Evolutionary conservation across 2,797 vertebrate genomes (phyloP).

Genomic region (Melanitta fusca): DNA sequence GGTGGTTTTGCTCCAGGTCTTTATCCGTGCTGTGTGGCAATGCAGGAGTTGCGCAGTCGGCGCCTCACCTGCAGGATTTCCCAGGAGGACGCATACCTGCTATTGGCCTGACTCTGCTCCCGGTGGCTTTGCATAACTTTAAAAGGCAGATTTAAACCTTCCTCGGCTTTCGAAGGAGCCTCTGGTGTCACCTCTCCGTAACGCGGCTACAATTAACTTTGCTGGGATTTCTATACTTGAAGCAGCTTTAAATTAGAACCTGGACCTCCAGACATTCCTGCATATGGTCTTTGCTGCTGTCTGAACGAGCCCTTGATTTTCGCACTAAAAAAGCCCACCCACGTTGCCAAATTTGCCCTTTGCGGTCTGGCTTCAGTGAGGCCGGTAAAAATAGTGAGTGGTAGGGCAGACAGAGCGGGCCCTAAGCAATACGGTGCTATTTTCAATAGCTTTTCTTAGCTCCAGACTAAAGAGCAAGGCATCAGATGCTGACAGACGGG

Average conservation of each 20-base stretch:
- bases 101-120: neutral
- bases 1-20: neutral
- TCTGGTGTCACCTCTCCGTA: constrained; percentile 18
- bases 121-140: neutral
- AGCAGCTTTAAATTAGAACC: constrained; percentile 51
- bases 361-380: neutral
- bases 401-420: constrained; percentile 42
- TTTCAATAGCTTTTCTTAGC: constrained; percentile 66
- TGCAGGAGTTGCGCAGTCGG: neutral
- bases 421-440: neutral
- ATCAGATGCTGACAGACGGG: constrained; percentile 40
- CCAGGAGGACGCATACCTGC: neutral
- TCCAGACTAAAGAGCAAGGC: constrained; percentile 51
- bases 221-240: constrained; percentile 69
- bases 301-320: constrained; percentile 20
- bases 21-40: neutral
- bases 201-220: constrained; percentile 47
- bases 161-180: constrained; percentile 23
- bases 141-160: constrained; percentile 36
- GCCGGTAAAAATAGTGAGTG: constrained; percentile 46
- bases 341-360: constrained; percentile 46
- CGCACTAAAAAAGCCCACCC: constrained; percentile 42
- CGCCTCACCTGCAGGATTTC: neutral
- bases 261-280: constrained; percentile 41
- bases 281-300: constrained; percentile 51